Conservation (phyloP, 2,113 vertebrate species). For the Tonatia bakeri region DNA sequence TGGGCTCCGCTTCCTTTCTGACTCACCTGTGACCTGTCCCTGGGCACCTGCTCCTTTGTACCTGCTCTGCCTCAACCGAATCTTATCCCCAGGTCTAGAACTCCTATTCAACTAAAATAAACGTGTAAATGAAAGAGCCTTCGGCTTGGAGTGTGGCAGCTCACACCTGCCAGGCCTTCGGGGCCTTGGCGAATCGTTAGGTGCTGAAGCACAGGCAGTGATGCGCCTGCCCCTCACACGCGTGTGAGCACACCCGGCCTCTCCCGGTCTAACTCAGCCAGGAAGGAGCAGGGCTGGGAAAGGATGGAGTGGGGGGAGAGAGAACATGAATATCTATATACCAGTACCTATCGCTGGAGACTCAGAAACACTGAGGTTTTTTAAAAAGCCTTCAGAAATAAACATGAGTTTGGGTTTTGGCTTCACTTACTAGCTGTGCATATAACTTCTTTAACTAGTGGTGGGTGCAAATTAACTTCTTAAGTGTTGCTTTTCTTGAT, state of each 20-base stretch:
- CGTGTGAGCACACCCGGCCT: neutral
- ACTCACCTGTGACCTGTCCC: neutral
- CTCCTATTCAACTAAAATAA: neutral
- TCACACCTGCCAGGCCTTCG: fast-evolving
- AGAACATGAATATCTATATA: neutral
- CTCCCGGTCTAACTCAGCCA: neutral
- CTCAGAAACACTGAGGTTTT: neutral
- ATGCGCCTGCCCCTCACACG: neutral
- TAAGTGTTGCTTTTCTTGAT: neutral
- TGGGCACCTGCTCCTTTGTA: neutral
- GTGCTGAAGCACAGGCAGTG: fast-evolving
- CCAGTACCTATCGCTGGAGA: neutral
- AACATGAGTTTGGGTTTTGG: neutral
- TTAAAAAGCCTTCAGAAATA: neutral
- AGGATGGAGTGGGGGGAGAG: neutral
- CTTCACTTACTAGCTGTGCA: neutral
- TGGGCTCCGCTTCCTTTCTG: neutral
- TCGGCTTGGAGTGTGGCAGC: neutral
- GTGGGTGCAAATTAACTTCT: neutral
- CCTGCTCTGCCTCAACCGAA: neutral
- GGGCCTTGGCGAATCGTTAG: no score
- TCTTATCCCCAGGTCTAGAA: neutral
- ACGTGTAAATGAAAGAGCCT: neutral
- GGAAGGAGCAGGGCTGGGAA: neutral
- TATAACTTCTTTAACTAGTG: neutral